Conservation (phyloP, 53 echinoderm and acorn worm genomes). For the Stichopus horrens region DNA sequence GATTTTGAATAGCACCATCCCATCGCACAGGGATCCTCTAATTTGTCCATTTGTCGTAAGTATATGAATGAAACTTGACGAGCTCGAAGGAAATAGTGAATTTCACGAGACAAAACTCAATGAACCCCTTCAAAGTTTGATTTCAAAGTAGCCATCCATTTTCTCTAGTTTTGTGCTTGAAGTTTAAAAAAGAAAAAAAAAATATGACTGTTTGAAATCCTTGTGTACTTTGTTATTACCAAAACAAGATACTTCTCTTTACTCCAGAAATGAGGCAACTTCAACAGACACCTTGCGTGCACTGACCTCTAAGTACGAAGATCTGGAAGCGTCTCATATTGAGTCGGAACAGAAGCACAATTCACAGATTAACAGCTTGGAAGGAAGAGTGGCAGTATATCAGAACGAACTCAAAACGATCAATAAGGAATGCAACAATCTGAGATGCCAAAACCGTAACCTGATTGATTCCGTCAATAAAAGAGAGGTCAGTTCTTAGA, state of each 20-base stretch:
- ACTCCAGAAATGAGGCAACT: constrained; percentile 41
- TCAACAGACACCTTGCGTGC: constrained; percentile 39
- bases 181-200: neutral
- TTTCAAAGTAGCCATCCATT: too few relatives aligned
- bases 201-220: too few relatives aligned
- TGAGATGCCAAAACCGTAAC: constrained; percentile 51
- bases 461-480: constrained; percentile 55
- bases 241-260: neutral
- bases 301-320: constrained; percentile 59
- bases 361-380: constrained; percentile 29
- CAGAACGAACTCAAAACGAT: constrained; percentile 48
- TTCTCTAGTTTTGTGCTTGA: too few relatives aligned
- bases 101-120: too few relatives aligned
- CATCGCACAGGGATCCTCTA: too few relatives aligned
- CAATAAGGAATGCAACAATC: constrained; percentile 37
- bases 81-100: too few relatives aligned
- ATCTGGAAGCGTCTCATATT: constrained; percentile 51
- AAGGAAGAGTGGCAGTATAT: constrained; percentile 44
- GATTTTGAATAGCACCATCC: too few relatives aligned
- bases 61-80: too few relatives aligned
- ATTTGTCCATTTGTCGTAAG: too few relatives aligned
- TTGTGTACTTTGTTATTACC: too few relatives aligned
- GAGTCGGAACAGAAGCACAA: constrained; percentile 46
- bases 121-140: too few relatives aligned
- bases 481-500: constrained; percentile 52